phyloP scores from a whole-genome alignment of 1,140 invertebrate species.

The Drosophila prosaltans region DNA sequence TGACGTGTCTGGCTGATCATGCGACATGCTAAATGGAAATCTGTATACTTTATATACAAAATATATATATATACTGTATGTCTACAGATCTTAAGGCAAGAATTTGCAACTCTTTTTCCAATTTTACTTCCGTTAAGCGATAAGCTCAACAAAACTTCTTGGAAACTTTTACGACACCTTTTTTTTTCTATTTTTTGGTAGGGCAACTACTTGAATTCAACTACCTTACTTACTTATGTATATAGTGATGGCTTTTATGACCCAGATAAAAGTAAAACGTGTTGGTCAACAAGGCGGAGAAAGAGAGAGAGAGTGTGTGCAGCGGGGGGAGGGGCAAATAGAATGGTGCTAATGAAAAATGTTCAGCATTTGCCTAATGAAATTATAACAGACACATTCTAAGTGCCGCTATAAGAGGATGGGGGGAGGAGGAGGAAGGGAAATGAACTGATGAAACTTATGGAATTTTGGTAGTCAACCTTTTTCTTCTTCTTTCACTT shows the following conservation, averaged over 20 bases:
- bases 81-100: too few species aligned
- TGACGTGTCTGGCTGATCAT: slow-evolving; percentile 28
- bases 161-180: slow-evolving; percentile 47
- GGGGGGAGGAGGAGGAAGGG: not conserved
- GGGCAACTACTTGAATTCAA: slow-evolving; percentile 1
- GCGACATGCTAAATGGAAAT: slow-evolving; percentile 35
- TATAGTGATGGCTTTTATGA: slow-evolving; percentile 60
- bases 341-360: slow-evolving; percentile 76
- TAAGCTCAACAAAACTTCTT: slow-evolving; percentile 23
- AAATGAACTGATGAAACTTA: too few species aligned
- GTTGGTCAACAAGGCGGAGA: slow-evolving; percentile 58
- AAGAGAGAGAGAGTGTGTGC: not conserved
- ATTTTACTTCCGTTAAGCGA: slow-evolving; percentile 7
- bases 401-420: slow-evolving; percentile 56
- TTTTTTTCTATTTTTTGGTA: slow-evolving; percentile 28
- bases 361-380: slow-evolving; percentile 78
- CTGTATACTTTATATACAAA: not conserved
- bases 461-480: not conserved
- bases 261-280: slow-evolving; percentile 75
- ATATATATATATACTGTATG: too few species aligned
- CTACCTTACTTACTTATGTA: slow-evolving; percentile 3
- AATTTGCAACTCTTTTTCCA: slow-evolving; percentile 14
- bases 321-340: slow-evolving; percentile 26
- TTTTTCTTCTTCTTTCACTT: not conserved
- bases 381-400: slow-evolving; percentile 75